Evolutionary conservation across 1,140 invertebrate genomes (phyloP), one percentile per base, ranked within the genome.

Genomic region (Aphis gossypii): DNA sequence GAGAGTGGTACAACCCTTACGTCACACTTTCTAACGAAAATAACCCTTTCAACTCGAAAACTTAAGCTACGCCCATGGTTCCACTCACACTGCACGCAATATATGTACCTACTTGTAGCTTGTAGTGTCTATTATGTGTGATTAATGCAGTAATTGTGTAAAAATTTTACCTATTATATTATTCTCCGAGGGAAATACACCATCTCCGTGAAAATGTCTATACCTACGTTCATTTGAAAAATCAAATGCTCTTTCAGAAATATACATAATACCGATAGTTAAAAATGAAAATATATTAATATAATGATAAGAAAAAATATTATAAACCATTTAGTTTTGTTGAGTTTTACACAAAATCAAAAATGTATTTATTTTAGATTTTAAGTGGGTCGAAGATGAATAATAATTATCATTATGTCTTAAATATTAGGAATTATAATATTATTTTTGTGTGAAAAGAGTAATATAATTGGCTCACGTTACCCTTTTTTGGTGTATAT

Each of bases 1-100:
- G 60, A 76, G 60, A n/a, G 30, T 76, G 14, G 14, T n/a, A 76
- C 60, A 76, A 6, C 60, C 60, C 60, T n/a, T 76, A 76, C 60
- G 30, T 76, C 60, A 76, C 60, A 76, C 60, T 76, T 76, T 76
- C 60, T n/a, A 76, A 76, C 60, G 60, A 76, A 76, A 76, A 76
- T 76, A 76, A 76, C 60, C 60, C 60, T 76, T 68, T 76, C 30
- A 76, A 76, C n/a, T 76, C 60, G 60, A 76, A 76, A 76, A 76
- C 60, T 76, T 76, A 76, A 76, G 60, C 60, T 76, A 76, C 60
- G 60, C 60, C 60, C 60, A 76, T 76, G 30, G 60, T 68, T 68
- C 11, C n/a, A 68, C 30, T 68, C 30, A 68, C 5, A n/a, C n/a
- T n/a, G 30, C 14, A 76, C 30, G 60, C 14, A n/a, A n/a, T 46